phyloP scores from a whole-genome alignment of 2,888 invertebrate genomes.

The Thelaira solivaga region DNA sequence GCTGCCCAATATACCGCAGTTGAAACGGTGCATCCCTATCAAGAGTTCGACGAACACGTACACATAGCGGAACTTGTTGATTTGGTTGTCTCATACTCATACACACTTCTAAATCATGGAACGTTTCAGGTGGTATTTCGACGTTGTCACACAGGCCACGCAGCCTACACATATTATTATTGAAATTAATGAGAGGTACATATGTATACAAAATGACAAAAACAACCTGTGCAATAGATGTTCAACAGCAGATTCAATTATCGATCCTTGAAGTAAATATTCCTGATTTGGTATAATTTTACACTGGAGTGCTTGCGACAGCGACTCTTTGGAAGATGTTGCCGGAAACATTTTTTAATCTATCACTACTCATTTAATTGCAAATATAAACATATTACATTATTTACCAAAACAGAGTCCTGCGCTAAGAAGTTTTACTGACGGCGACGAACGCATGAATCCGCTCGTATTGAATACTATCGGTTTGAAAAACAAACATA shows the following conservation, averaged over 20 bases:
- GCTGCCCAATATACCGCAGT: conserved; percentile 93
- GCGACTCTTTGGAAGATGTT: conserved; percentile 77
- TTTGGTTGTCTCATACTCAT: conserved; percentile 86
- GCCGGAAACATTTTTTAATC: conserved; percentile 63
- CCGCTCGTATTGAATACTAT: too few species aligned
- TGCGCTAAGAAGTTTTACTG: too few species aligned
- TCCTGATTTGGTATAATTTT: conserved; percentile 96
- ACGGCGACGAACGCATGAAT: too few species aligned
- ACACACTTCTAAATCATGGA: conserved; percentile 95
- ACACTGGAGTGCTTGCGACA: conserved; percentile 87
- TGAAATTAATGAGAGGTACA: background rate
- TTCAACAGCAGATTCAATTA: conserved; percentile 93
- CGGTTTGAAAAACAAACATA: too few species aligned
- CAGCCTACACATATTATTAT: conserved; percentile 18
- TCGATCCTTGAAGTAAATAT: conserved; percentile 94
- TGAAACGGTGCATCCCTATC: conserved; percentile 85
- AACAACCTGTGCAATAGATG: conserved; percentile 90
- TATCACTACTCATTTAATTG: too few species aligned
- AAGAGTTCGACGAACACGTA: conserved; percentile 90
- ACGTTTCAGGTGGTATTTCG: conserved; percentile 92
- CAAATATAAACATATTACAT: too few species aligned
- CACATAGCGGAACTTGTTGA: conserved; percentile 82
- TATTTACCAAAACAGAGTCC: too few species aligned
- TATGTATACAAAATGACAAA: background rate
- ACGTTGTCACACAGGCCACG: conserved; percentile 93